Evolutionary conservation across 2,797 vertebrate species (phyloP).

Genomic region (Anomalospiza imberbis): DNA sequence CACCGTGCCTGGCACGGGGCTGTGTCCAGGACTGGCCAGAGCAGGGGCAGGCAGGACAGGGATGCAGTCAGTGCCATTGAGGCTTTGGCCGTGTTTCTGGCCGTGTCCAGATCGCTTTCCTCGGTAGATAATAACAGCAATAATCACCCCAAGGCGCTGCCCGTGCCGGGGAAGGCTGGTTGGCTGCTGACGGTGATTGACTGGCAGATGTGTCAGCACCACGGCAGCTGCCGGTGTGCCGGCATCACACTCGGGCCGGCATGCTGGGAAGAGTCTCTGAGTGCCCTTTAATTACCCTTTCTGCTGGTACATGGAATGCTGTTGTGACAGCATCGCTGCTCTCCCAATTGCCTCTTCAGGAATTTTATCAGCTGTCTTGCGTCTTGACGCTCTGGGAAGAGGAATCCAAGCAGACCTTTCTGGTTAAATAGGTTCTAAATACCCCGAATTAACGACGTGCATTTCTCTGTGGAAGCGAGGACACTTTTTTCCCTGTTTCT

Average conservation of each 20-base stretch:
- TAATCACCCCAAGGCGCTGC: not conserved
- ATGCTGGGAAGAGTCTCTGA: not conserved
- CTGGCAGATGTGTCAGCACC: not conserved
- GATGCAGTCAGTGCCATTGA: accelerated
- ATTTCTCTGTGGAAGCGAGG: not conserved
- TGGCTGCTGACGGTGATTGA: not conserved
- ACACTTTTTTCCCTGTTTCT: not conserved
- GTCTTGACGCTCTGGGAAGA: not conserved
- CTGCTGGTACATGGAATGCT: conserved; percentile 16
- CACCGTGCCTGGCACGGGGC: not conserved
- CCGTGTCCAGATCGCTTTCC: not conserved
- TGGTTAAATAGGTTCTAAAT: conserved; percentile 55
- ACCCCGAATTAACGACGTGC: conserved; percentile 15
- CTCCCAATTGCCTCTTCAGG: conserved; percentile 47
- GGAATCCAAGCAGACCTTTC: conserved; percentile 36
- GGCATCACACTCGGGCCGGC: not conserved
- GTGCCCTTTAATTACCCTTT: conserved; percentile 66
- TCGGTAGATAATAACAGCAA: accelerated
- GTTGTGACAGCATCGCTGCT: conserved; percentile 47
- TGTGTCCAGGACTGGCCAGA: not conserved
- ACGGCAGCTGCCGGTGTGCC: not conserved
- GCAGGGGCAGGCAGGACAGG: not conserved
- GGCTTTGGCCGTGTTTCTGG: not conserved
- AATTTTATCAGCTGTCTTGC: conserved; percentile 43
- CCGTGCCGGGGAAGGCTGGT: not conserved